Percentiles rank a stretch among this genome's conserved stretches.
Conservation (phyloP, 1,140 invertebrate genomes). For the Eupeodes corollae region DNA sequence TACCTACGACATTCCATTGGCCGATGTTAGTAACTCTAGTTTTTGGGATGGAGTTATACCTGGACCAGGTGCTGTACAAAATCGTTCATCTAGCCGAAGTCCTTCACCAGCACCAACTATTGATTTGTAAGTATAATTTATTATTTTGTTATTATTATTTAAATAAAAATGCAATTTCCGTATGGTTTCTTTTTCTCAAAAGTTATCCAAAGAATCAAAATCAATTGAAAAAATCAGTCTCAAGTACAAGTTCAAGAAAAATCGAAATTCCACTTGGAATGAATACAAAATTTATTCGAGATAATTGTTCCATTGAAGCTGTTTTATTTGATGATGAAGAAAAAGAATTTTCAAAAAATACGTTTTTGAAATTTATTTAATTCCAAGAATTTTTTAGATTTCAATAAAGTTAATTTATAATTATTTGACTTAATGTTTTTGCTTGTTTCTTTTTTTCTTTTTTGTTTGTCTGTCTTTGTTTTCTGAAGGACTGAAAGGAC, state of each 20-base stretch:
- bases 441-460: no score
- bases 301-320: background rate
- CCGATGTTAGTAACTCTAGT: constrained; percentile 3
- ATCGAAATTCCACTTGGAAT: background rate
- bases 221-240: no score
- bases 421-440: no score
- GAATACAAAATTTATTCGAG: background rate
- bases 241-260: background rate
- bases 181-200: background rate
- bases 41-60: background rate
- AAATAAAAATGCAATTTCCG: constrained; percentile 1
- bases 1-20: constrained; percentile 24
- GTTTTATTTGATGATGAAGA: background rate
- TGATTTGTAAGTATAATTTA: constrained; percentile 17
- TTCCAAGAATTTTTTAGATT: no score
- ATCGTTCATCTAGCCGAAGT: constrained; percentile 6
- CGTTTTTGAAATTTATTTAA: background rate
- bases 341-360: background rate
- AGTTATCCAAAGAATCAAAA: background rate
- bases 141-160: background rate
- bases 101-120: constrained; percentile 13
- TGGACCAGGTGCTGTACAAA: background rate
- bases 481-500: constrained; percentile 19
- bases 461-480: no score
- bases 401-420: background rate